phyloP scores from a whole-genome alignment of 92 coral and sea anemone genomes.

The Ricordea florida region DNA sequence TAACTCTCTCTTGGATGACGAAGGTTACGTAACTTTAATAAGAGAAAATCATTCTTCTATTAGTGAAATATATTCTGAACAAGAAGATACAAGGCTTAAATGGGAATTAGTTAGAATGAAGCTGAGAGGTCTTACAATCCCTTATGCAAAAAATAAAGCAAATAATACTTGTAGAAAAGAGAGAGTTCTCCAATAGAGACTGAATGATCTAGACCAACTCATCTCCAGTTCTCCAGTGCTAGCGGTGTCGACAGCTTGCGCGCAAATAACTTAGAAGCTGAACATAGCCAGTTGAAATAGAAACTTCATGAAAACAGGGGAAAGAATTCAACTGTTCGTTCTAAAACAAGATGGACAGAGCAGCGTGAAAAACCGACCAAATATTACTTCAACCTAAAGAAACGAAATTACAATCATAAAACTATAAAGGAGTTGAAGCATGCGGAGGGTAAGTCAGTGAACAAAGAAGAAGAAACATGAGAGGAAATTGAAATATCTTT shows the following conservation, averaged over 20 bases:
- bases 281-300: neutral
- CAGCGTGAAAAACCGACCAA: neutral
- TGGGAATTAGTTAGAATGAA: slow-evolving; percentile 6
- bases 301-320: neutral
- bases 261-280: neutral
- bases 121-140: neutral
- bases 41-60: neutral
- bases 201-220: neutral
- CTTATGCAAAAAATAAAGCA: neutral
- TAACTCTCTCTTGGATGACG: neutral
- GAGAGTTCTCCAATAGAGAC: neutral
- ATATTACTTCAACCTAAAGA: neutral
- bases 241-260: too few species aligned
- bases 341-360: neutral
- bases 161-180: neutral
- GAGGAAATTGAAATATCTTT: too few species aligned
- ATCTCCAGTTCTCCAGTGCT: too few species aligned
- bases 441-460: too few species aligned
- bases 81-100: neutral
- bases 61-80: neutral
- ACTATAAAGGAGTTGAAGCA: too few species aligned
- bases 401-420: neutral
- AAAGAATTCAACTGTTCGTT: too few species aligned
- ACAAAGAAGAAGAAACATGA: too few species aligned
- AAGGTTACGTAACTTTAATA: neutral